Base-by-base conservation (phyloP, 2,113 vertebrate species). In the Coturnix japonica region DNA sequence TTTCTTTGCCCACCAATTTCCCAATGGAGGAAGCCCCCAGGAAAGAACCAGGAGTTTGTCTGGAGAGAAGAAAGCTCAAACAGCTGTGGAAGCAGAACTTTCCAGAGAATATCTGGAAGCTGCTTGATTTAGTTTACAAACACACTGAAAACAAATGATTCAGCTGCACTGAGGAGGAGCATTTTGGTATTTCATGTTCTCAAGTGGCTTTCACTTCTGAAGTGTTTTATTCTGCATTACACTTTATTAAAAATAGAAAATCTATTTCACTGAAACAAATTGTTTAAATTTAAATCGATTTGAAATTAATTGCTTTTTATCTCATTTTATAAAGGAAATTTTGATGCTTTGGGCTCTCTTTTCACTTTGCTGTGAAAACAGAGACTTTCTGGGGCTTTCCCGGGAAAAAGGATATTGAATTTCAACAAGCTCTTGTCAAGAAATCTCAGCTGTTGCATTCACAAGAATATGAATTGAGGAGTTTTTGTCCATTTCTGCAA, bases 231-330 rank as follows among this genome's bases (percentile, higher is more conserved):
- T 93, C 70, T 78, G 19, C 56, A 39, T 71, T 35, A 31, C 35
- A 61, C 15, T 17, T 72, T 61, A 51, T 10, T 76, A 61, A 76
- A 80, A 70, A 44, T 5, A 66, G 72, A 71, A 71, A 61, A 61
- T 31, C 22, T 76, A 15, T 66, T 90, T 78, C 17, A 53, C 47
- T 64, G 30, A 75, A 84, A 67, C 19, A 72, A 69, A 90, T 60
- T 71, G 15, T 90, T 86, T 31, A 39, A 86, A 44, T 75, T 53
- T 53, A 53, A 7, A 41, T 65, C 60, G 9, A 78, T 81, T 78
- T 81, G 26, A 75, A 94, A 92, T 92, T 57, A 92, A 84, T 90
- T 71, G 69, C 7, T 31, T 83, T 67, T 83, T 59, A 67, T 88
- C 17, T 90, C 2, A 1, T 72, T 86, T 81, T 64, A 41, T 33